Conservation (phyloP, 2,113 vertebrate species). For the Oncorhynchus mykiss region DNA sequence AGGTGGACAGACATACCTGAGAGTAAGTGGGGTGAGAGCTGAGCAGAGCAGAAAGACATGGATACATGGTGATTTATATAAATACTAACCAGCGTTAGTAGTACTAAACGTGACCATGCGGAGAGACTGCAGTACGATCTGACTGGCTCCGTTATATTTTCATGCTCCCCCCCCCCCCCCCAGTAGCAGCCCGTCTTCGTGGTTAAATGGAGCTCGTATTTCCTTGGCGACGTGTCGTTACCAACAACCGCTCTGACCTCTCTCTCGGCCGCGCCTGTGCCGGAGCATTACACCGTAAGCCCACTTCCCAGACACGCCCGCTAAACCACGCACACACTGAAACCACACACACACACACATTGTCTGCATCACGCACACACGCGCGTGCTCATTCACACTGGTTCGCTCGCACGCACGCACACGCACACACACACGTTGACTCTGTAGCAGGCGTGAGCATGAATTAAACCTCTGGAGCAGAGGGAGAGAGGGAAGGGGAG, state of each 20-base stretch:
- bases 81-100: no score
- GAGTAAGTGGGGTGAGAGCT: no score
- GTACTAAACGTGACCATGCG: no score
- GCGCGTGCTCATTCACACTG: neutral
- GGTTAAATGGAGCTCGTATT: conserved; percentile 56
- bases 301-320: conserved; percentile 25
- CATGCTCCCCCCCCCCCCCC: no score
- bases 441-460: conserved; percentile 31
- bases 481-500: conserved; percentile 10
- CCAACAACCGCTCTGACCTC: conserved; percentile 7
- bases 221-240: conserved; percentile 48
- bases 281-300: conserved; percentile 53
- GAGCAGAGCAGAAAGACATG: no score
- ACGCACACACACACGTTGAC: neutral
- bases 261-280: conserved; percentile 48
- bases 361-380: neutral
- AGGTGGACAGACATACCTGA: no score
- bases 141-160: no score
- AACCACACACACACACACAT: conserved; percentile 15
- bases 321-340: conserved; percentile 16
- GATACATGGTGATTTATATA: no score
- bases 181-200: conserved; percentile 32
- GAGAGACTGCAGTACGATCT: no score
- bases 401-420: neutral
- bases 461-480: conserved; percentile 48